Percentiles rank a stretch among this genome's conserved stretches.
These are phyloP conservation scores for Thalassaphorura encarpata DNA, from an alignment of 1,140 invertebrate genomes.

Conservation along the genomic window DNA sequence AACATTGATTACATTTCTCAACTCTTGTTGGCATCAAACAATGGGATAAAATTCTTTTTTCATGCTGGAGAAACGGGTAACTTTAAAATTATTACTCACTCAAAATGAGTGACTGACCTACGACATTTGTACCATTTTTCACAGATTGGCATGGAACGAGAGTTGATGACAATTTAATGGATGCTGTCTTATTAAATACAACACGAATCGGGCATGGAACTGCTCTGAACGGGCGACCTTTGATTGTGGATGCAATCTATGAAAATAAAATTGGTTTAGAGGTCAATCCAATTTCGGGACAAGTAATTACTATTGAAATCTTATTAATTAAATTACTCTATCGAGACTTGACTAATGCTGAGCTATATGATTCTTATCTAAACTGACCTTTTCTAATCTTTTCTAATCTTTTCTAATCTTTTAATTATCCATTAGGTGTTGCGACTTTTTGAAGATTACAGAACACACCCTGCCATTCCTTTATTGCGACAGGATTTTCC, in stretches of 20 bases:
- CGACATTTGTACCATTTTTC: too few relatives aligned
- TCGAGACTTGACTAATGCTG: too few relatives aligned
- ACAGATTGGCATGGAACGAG: slow-evolving; percentile 46
- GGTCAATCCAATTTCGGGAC: slow-evolving; percentile 60
- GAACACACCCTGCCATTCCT: slow-evolving; percentile 63
- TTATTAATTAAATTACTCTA: too few relatives aligned
- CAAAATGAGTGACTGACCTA: too few relatives aligned
- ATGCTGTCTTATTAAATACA: slow-evolving; percentile 63
- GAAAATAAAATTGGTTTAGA: slow-evolving; percentile 60
- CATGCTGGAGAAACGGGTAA: slow-evolving; percentile 79
- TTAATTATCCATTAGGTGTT: too few relatives aligned
- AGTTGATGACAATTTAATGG: slow-evolving; percentile 58
- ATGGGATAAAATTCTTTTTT: slow-evolving; percentile 59
- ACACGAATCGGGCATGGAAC: slow-evolving; percentile 59
- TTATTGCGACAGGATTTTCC: slow-evolving; percentile 52
- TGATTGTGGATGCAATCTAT: slow-evolving; percentile 49
- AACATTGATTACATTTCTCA: slow-evolving; percentile 48
- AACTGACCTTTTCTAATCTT: too few relatives aligned
- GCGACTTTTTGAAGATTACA: slow-evolving; percentile 56
- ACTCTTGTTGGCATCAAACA: too few relatives aligned
- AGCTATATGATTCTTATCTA: too few relatives aligned
- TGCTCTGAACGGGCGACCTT: slow-evolving; percentile 63
- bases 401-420: too few relatives aligned
- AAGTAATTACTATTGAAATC: too few relatives aligned
- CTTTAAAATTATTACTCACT: too few relatives aligned